Conservation (phyloP, 2,113 vertebrate genomes). For the Columbina picui region DNA sequence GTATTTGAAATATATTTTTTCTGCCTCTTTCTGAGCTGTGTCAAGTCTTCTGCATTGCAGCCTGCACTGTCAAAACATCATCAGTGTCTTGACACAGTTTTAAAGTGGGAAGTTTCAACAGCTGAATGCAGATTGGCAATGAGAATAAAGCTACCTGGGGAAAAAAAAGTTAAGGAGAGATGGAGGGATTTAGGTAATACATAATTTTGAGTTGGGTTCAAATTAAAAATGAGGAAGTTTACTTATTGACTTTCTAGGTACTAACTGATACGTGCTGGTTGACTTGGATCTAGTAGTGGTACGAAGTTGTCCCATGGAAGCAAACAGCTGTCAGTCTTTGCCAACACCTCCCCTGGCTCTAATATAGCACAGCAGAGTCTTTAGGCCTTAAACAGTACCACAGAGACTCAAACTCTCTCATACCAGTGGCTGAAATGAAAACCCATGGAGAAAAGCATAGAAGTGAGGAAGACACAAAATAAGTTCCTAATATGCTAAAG, state of each 20-base stretch:
- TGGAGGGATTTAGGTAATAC: not conserved
- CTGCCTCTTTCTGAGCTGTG: not conserved
- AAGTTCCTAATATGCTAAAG: not conserved
- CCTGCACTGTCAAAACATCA: constrained; percentile 48
- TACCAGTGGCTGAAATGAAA: not conserved
- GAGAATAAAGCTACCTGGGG: not conserved
- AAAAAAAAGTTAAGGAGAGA: not conserved
- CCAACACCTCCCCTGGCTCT: not conserved
- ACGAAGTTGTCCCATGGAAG: not conserved
- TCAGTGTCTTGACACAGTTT: constrained; percentile 55
- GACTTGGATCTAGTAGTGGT: not conserved
- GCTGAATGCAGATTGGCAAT: constrained; percentile 5
- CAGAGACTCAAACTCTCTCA: not conserved
- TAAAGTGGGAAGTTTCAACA: constrained; percentile 24
- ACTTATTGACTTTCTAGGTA: not conserved
- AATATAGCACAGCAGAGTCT: not conserved
- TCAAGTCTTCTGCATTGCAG: constrained; percentile 21
- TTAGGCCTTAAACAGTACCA: not conserved
- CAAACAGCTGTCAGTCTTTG: not conserved
- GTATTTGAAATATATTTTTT: not conserved
- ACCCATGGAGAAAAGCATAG: not conserved
- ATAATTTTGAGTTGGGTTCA: not conserved
- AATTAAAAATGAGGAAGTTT: not conserved
- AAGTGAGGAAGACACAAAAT: not conserved
- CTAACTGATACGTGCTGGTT: not conserved